Percentiles rank a stretch among this genome's conserved stretches.
Evolutionary conservation across 2,888 invertebrate species (phyloP).

Genomic region (Hermaeophaga mercurialis): DNA sequence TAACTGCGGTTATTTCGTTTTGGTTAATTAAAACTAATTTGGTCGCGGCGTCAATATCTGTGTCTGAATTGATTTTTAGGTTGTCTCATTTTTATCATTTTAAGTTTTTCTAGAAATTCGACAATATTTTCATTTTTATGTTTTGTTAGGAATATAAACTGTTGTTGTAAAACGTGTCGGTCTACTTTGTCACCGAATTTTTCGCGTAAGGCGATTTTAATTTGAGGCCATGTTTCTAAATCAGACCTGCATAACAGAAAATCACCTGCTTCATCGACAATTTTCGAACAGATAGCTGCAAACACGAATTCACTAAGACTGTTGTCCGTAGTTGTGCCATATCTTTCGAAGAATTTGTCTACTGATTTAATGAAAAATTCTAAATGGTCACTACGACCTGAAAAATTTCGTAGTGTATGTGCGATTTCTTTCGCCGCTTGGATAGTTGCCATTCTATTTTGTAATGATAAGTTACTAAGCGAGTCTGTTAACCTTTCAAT

Average conservation of each 20-base stretch:
- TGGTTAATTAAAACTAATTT: constrained; percentile 13
- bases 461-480: too few relatives aligned
- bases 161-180: constrained; percentile 14
- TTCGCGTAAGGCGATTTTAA: constrained; percentile 9
- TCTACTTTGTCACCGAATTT: constrained; percentile 11
- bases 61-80: constrained; percentile 16
- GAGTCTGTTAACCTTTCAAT: too few relatives aligned
- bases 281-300: constrained; percentile 21
- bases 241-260: constrained; percentile 23
- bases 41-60: background rate
- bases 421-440: too few relatives aligned
- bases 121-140: constrained; percentile 12
- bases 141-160: constrained; percentile 17
- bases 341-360: constrained; percentile 21
- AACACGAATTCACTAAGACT: constrained; percentile 22
- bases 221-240: constrained; percentile 19
- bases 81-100: constrained; percentile 17
- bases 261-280: constrained; percentile 23
- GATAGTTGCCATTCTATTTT: too few relatives aligned
- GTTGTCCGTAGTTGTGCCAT: constrained; percentile 8
- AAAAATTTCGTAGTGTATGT: background rate
- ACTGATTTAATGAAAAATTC: background rate
- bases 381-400: background rate
- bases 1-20: constrained; percentile 10
- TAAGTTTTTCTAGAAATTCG: constrained; percentile 20